Evolutionary conservation across 2,797 vertebrate genomes (phyloP), one percentile per base, ranked within the genome.

Genomic region (Darevskia nairensis): DNA sequence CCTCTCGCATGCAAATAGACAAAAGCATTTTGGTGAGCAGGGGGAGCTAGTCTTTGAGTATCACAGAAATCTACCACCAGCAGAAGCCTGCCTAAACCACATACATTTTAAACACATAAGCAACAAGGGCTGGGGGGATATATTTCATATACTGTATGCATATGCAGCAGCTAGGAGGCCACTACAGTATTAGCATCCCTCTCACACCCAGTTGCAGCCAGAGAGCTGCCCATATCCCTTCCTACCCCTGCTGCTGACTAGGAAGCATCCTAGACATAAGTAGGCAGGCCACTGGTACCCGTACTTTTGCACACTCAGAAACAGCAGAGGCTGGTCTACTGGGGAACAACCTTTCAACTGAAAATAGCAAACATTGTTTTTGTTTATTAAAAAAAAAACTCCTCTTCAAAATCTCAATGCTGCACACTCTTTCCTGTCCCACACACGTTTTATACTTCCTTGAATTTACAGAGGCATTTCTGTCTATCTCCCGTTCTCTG

Each of bases 81-180:
- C 27, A 68, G 61, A 80, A n/a, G 29, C 17, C 3, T 10, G 10
- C 10, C 3, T 9, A 69, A 29, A 32, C 69, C 9, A 32, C 69
- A 3, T 32, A 32, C n/a, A 29, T 3, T 3, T 9, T 27, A 64
- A 17, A 29, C 27, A 41, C 25, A 6, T 5, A 55, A 69, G 80
- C 86, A 50, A 76, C 27, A 82, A 41, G 79, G 74, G 55, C 41
- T 61, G 13, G 44, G 29, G 29, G 66, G 76, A 66, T 66, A 39
- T 71, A 39, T 41, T 66, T 21, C 78, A 7, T 86, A 27, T 78
- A 35, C 35, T 35, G 35, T 35, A 50, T 17, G 68, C 81, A 92
- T 90, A 88, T 2, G 82, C 39, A 75, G n/a, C 85, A 86, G 86
- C 75, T 19, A 19, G 71, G 15, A 71, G 81, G 68, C 84, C 50